phyloP scores from a whole-genome alignment of 2,888 invertebrate species.

The Drosophila nr. fundita region DNA sequence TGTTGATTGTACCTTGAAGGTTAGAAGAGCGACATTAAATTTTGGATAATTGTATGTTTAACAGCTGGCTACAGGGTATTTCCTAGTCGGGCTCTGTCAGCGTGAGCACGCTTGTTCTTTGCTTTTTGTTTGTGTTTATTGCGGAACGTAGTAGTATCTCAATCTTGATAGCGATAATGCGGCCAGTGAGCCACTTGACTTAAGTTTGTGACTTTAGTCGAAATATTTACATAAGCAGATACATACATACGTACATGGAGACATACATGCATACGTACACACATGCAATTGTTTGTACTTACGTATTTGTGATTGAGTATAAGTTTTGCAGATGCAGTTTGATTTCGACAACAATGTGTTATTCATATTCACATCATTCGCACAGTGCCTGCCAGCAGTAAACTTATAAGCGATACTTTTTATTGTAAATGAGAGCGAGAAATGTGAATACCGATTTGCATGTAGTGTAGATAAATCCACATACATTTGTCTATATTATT shows the following conservation, averaged over 20 bases:
- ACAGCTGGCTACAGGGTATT: neutral
- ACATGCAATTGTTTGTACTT: neutral
- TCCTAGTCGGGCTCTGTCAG: neutral
- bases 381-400: conserved; percentile 26
- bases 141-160: conserved; percentile 50
- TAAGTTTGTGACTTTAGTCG: conserved; percentile 26
- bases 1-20: neutral
- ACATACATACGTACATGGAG: neutral
- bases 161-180: conserved; percentile 59
- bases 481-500: conserved; percentile 3
- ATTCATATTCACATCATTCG: neutral
- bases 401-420: neutral
- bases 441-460: neutral
- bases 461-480: conserved; percentile 18
- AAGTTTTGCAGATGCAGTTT: conserved; percentile 19
- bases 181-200: conserved; percentile 41
- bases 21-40: neutral
- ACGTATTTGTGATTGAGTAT: neutral
- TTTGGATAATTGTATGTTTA: no score
- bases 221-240: conserved; percentile 21
- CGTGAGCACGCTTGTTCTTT: neutral
- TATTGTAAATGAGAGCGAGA: conserved; percentile 4
- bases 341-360: neutral
- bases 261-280: neutral
- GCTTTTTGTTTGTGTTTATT: conserved; percentile 13